Percentiles rank a stretch among this genome's conserved stretches.
These are phyloP conservation scores for Heteropelma amictum DNA, from an alignment of 2,888 invertebrate genomes.

Conservation along the genomic window DNA sequence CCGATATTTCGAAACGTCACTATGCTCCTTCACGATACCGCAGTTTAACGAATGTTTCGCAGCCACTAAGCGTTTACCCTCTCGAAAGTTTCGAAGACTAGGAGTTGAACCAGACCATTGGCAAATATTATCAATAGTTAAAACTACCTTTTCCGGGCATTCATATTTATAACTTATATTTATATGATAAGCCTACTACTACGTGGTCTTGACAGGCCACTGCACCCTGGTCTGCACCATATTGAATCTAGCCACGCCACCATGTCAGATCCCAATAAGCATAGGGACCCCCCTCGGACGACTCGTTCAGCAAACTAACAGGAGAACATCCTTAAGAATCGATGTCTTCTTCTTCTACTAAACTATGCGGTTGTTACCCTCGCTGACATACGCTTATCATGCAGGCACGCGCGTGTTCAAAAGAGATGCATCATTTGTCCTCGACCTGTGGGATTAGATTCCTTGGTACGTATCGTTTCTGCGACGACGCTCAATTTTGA, in stretches of 20 bases:
- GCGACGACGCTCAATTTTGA: too few species aligned
- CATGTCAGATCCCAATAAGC: constrained; percentile 4
- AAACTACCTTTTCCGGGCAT: neutral
- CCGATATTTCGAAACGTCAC: neutral
- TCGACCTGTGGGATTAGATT: too few species aligned
- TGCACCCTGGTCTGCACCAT: neutral
- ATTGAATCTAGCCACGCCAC: neutral
- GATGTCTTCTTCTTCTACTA: too few species aligned
- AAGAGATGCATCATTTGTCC: too few species aligned
- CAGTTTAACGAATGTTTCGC: constrained; percentile 8
- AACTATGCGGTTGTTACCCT: too few species aligned
- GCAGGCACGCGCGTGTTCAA: too few species aligned
- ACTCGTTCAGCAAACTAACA: too few species aligned
- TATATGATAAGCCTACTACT: neutral
- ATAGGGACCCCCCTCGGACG: too few species aligned
- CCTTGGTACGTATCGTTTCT: too few species aligned
- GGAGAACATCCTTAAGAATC: too few species aligned
- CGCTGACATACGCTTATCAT: too few species aligned
- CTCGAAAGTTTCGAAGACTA: neutral
- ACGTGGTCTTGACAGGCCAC: too few species aligned
- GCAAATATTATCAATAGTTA: neutral
- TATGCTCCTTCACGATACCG: constrained; percentile 12
- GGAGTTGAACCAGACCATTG: constrained; percentile 2
- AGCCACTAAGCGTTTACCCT: neutral
- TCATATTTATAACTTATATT: neutral